Conservation (phyloP, 2,888 invertebrate species). For the Callimorpha dominula region DNA sequence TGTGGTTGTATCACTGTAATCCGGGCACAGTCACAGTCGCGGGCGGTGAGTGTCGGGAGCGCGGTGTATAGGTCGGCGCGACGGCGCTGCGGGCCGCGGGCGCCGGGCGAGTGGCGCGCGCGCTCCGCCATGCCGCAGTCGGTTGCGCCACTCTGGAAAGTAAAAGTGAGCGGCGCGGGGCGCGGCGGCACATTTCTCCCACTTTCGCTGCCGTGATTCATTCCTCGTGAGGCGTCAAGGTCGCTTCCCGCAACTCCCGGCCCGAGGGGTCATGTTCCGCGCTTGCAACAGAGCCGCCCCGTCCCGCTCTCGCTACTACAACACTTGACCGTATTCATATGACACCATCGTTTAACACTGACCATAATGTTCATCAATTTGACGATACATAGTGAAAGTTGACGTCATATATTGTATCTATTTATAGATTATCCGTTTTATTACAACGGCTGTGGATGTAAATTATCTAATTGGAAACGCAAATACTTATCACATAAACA, state of each 20-base stretch:
- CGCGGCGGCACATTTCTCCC: constrained; percentile 84
- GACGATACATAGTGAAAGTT: background rate
- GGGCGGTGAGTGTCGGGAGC: constrained; percentile 60
- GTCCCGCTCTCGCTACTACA: constrained; percentile 5
- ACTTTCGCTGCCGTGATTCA: constrained; percentile 86
- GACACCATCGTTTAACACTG: background rate
- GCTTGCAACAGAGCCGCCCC: constrained; percentile 31
- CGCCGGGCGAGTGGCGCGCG: constrained; percentile 85
- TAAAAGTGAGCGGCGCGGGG: constrained; percentile 85
- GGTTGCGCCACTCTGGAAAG: constrained; percentile 86
- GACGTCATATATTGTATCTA: background rate
- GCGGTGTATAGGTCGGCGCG: constrained; percentile 73
- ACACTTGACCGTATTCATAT: background rate
- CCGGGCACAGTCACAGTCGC: constrained; percentile 77
- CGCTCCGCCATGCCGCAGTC: constrained; percentile 76
- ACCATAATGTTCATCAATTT: constrained; percentile 4
- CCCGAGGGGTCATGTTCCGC: constrained; percentile 46
- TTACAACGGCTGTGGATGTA: constrained; percentile 27
- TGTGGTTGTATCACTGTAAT: constrained; percentile 80
- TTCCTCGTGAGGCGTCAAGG: constrained; percentile 74
- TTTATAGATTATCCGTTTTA: constrained; percentile 10
- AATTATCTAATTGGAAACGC: constrained; percentile 33
- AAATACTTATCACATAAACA: constrained; percentile 29
- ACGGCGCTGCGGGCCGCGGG: constrained; percentile 86
- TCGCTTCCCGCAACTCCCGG: constrained; percentile 78